Conservation (phyloP, 2,888 invertebrate species). For the Ramazzottius varieornatus region DNA sequence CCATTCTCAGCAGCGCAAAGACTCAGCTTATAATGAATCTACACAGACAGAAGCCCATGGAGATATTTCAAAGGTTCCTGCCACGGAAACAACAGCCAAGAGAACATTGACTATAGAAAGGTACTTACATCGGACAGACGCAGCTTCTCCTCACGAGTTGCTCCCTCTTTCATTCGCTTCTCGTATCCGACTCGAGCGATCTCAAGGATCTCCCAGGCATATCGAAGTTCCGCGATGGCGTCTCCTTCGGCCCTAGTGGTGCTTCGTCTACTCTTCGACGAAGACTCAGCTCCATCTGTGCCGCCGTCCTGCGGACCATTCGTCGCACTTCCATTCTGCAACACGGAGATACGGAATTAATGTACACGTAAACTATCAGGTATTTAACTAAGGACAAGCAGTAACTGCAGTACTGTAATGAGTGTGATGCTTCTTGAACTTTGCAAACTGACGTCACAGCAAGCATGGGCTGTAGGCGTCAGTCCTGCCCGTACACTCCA, state of each 20-base stretch:
- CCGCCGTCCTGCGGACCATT: background rate
- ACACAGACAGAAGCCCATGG: background rate
- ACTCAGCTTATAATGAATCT: background rate
- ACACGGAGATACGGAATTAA: no score
- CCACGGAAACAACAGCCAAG: background rate
- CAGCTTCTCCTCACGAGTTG: background rate
- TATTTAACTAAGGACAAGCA: no score
- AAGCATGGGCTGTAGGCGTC: no score
- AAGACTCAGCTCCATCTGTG: no score
- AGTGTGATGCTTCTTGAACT: no score
- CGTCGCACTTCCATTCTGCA: background rate
- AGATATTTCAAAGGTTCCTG: background rate
- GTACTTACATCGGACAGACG: background rate
- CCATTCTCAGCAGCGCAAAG: constrained; percentile 1
- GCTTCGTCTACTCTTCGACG: no score
- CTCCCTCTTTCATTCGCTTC: background rate
- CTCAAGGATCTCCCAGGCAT: constrained; percentile 1
- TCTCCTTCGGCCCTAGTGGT: background rate
- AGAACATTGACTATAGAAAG: background rate
- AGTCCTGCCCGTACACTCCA: no score
- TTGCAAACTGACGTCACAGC: no score
- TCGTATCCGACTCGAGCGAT: background rate
- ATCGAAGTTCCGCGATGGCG: background rate
- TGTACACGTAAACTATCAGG: no score
- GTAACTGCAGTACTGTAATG: no score